Evolutionary conservation across 23 tunicate genomes (phyloP), one percentile per base, ranked within the genome.

Genomic region (Clavelina lepadiformis): DNA sequence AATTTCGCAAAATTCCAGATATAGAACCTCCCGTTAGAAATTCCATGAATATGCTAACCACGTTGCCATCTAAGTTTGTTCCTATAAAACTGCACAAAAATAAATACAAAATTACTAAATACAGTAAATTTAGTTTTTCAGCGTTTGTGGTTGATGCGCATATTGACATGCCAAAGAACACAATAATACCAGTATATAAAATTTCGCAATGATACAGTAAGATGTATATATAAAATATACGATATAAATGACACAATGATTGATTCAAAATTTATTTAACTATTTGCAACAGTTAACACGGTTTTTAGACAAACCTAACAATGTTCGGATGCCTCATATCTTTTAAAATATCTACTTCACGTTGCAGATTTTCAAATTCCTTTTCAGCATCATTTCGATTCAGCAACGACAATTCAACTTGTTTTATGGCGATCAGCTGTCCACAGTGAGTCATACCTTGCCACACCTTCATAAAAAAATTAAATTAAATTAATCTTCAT

Each of bases 11-110:
- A 37, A 80, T 51, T 32, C 53, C 52, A 15, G 80, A 52, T 38
- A 94, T 86, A 7, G 99, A 86, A 1, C 99, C 99, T 33, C 97
- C 97, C 5, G 97, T 63, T 3, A 86, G 38, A 72, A 46, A 83
- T 33, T 86, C 95, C 95, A 86, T 86, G 53, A 78, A 86, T 22
- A 86, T 86, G 21, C 35, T 77, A 54, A 86, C 85, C n/a, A 66
- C 75, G 62, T 75, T 64, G 45, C 55, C 72, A 28, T 81, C 97
- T 27, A 89, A 60, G 38, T 68, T 63, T 0, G 97, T 89, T 0
- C 89, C 97, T 35, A 89, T 63, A 25, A 89, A 76, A 62, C 96
- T 87, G 44, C 13, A 44, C 73, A 1, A 28, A 29, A 5, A 22
- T n/a, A n/a, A n/a, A n/a, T n/a, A n/a, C n/a, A n/a, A n/a, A n/a